A percentile compares a stretch with the other conserved stretches of the same genome.
These are phyloP conservation scores for Lasioglossum vierecki DNA, from an alignment of 2,888 invertebrate species.

Conservation along the genomic window DNA sequence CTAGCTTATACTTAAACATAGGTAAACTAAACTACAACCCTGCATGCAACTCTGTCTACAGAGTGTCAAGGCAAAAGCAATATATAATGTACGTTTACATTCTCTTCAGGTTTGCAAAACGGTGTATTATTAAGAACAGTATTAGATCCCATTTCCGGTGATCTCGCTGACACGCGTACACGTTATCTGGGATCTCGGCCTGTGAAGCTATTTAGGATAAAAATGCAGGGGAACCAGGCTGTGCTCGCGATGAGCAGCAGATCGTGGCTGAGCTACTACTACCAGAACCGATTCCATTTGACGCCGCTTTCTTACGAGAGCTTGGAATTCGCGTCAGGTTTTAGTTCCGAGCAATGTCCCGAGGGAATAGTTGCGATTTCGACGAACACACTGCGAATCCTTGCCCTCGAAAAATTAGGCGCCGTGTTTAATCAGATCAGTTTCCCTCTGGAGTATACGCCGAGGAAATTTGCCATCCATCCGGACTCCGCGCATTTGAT, in stretches of 20 bases:
- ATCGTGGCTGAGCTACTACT: conserved; percentile 99
- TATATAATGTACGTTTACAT: neutral
- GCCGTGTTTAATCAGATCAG: conserved; percentile 99
- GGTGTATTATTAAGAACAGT: conserved; percentile 97
- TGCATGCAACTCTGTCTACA: neutral
- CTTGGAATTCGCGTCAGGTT: conserved; percentile 98
- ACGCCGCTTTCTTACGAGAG: conserved; percentile 98
- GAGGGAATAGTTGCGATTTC: conserved; percentile 99
- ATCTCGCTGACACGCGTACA: conserved; percentile 98
- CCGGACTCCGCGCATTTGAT: conserved; percentile 95
- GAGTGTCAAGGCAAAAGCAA: neutral
- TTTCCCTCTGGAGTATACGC: conserved; percentile 97
- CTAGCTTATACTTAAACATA: conserved; percentile 96
- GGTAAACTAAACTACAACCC: conserved; percentile 81
- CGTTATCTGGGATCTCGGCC: conserved; percentile 98
- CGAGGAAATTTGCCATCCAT: conserved; percentile 97
- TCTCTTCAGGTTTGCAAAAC: conserved; percentile 91
- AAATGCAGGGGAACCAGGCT: conserved; percentile 98
- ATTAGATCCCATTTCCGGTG: conserved; percentile 97
- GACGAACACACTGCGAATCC: conserved; percentile 97
- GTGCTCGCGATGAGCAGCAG: conserved; percentile 99
- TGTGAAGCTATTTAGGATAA: conserved; percentile 97
- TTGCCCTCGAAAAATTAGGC: conserved; percentile 98
- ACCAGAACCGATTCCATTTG: conserved; percentile 97
- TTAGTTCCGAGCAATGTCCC: conserved; percentile 98